Evolutionary conservation across 1,140 invertebrate species (phyloP).

Genomic region (Xylocopa sonorina): DNA sequence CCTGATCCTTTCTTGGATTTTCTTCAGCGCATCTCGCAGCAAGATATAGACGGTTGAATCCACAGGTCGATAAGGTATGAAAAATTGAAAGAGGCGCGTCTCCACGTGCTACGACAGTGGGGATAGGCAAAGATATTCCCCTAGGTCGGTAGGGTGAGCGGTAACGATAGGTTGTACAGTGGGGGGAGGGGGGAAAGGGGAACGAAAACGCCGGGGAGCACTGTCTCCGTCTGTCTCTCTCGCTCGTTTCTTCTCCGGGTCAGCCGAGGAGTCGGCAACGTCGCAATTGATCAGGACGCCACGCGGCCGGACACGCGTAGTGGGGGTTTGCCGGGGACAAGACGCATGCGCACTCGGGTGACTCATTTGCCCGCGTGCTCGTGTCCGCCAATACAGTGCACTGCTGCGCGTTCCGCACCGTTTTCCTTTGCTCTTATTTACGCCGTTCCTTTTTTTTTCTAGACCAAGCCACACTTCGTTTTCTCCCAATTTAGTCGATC

Average conservation of each 20-base stretch:
- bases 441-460: neutral
- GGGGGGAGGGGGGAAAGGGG: slow-evolving; percentile 15
- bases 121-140: slow-evolving; percentile 36
- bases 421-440: slow-evolving; percentile 19
- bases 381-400: slow-evolving; percentile 40
- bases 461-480: slow-evolving; percentile 9
- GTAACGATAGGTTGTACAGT: neutral
- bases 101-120: slow-evolving; percentile 67
- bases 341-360: slow-evolving; percentile 72
- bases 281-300: slow-evolving; percentile 80
- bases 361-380: slow-evolving; percentile 73
- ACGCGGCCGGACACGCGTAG: slow-evolving; percentile 77
- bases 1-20: slow-evolving; percentile 4
- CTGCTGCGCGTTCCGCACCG: slow-evolving; percentile 3
- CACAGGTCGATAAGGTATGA: slow-evolving; percentile 78
- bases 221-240: slow-evolving; percentile 38
- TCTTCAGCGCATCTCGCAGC: slow-evolving; percentile 3
- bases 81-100: slow-evolving; percentile 74
- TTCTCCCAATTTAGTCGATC: neutral
- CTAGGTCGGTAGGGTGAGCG: slow-evolving; percentile 37
- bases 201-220: slow-evolving; percentile 20
- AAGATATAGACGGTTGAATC: slow-evolving; percentile 67
- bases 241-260: slow-evolving; percentile 60
- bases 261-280: slow-evolving; percentile 74
- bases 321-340: slow-evolving; percentile 74